phyloP scores from a whole-genome alignment of 2,113 vertebrate genomes.

The Sminthopsis crassicaudata region DNA sequence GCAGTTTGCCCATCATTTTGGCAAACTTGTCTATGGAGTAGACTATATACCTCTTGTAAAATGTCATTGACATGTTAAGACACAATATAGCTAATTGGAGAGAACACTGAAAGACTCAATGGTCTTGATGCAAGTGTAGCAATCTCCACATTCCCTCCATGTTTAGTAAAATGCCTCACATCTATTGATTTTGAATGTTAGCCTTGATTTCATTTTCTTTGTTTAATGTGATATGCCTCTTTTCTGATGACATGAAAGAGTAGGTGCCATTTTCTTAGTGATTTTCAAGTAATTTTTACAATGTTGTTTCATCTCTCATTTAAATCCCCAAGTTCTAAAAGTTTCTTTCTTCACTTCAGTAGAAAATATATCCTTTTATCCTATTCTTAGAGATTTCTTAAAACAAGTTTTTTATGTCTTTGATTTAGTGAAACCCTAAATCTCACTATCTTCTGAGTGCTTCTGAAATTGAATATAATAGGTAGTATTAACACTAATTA shows the following conservation, averaged over 20 bases:
- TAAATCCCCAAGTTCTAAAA: constrained; percentile 40
- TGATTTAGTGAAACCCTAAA: constrained; percentile 56
- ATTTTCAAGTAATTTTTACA: not conserved
- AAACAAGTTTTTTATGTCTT: not conserved
- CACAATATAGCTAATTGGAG: not conserved
- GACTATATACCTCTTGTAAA: not conserved
- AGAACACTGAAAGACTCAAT: not conserved
- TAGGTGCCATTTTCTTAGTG: constrained; percentile 18
- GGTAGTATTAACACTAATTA: constrained; percentile 51
- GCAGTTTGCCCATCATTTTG: not conserved
- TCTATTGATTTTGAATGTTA: not conserved
- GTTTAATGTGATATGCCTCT: not conserved
- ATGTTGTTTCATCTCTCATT: constrained; percentile 25
- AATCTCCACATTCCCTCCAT: not conserved
- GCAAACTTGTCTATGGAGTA: not conserved
- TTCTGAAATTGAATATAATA: constrained; percentile 59
- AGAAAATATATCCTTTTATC: constrained; percentile 39
- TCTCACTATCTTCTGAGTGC: constrained; percentile 9
- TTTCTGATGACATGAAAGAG: not conserved
- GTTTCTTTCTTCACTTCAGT: constrained; percentile 31
- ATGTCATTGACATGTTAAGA: not conserved
- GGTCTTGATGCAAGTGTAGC: not conserved
- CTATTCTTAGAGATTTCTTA: constrained; percentile 30
- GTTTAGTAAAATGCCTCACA: not conserved
- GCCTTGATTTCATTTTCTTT: not conserved